Evolutionary conservation across 2,113 vertebrate genomes (phyloP), one percentile per base, ranked within the genome.

Genomic region (Nymphicus hollandicus): DNA sequence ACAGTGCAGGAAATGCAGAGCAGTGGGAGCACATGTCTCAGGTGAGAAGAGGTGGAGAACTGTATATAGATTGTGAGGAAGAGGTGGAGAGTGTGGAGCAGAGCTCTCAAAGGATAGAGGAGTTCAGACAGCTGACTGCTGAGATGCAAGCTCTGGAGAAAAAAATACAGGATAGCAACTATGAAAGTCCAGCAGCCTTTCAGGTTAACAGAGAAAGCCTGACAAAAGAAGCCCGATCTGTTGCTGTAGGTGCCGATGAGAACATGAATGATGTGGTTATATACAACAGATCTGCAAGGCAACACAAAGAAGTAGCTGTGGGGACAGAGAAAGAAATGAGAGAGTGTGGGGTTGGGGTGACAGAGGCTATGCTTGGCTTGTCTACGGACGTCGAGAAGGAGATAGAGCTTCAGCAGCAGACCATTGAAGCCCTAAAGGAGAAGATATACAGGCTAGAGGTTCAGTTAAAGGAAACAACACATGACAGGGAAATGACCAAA

Each of bases 401-500:
- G 98, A 98, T 99, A 24, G 99, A 99, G 89, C 98, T 99, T 72
- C 99, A 99, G 89, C 99, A 99, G 90, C 99, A 99, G 96, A 99
- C 99, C 83, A 99, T 99, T 0, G 99, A 99, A 44, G 97, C 98
- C 17, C 98, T 99, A 53, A 99, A 99, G 83, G 99, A 99, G 49
- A 99, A 99, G 97, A 99, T 99, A 91, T 99, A 99, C 91, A 98
- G 98, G 56, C 94, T 99, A 58, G 99, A 99, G 88, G 99, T 98
- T 44, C 98, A 99, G 93, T 98, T 99, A 72, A 99, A 98, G 74
- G 99, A 99, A 96, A 98, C 99, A 0, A 99, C 99, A 12, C 99
- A 99, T 70, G 98, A 99, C 84, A 98, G 99, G 92, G 99, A 99
- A 95, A 99, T 99, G 99, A 98, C 99, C 19, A 99, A 99, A 95